Evolutionary conservation across 2,797 vertebrate genomes (phyloP).

Genomic region (Sus cebifrons): DNA sequence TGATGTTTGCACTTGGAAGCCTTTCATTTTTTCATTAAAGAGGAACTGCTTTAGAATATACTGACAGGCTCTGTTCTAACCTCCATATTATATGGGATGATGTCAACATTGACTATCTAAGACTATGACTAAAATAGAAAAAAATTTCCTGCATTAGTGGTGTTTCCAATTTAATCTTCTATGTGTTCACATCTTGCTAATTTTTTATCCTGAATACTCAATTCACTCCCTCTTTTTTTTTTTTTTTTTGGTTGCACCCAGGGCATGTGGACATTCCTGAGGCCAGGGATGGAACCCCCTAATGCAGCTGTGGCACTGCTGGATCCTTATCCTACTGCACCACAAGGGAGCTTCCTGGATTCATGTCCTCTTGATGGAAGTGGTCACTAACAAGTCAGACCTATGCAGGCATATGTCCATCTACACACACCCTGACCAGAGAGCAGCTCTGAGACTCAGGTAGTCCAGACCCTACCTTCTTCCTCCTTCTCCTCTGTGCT

Average conservation of each 20-base stretch:
- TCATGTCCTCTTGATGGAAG: too few relatives aligned
- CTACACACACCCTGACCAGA: not conserved
- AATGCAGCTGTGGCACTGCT: too few relatives aligned
- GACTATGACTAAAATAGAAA: not conserved
- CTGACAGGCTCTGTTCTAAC: not conserved
- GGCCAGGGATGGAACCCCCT: too few relatives aligned
- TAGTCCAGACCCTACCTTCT: not conserved
- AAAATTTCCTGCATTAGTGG: not conserved
- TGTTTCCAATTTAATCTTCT: not conserved
- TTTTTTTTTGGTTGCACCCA: too few relatives aligned
- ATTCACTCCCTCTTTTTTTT: not conserved
- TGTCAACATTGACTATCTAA: not conserved
- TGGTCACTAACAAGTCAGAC: not conserved
- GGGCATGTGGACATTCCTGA: too few relatives aligned
- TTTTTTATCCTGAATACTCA: not conserved
- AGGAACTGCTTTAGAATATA: not conserved
- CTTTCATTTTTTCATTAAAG: not conserved
- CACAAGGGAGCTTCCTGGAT: too few relatives aligned
- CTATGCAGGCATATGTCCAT: rapidly evolving
- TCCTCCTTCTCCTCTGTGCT: not conserved
- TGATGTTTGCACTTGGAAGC: not conserved
- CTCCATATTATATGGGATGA: not conserved
- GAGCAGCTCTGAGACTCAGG: not conserved
- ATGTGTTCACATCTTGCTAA: not conserved
- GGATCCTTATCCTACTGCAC: too few relatives aligned